A percentile compares a stretch with the other conserved stretches of the same genome.
Evolutionary conservation across 2,888 invertebrate species (phyloP).

Genomic region (Tiphia femorata): DNA sequence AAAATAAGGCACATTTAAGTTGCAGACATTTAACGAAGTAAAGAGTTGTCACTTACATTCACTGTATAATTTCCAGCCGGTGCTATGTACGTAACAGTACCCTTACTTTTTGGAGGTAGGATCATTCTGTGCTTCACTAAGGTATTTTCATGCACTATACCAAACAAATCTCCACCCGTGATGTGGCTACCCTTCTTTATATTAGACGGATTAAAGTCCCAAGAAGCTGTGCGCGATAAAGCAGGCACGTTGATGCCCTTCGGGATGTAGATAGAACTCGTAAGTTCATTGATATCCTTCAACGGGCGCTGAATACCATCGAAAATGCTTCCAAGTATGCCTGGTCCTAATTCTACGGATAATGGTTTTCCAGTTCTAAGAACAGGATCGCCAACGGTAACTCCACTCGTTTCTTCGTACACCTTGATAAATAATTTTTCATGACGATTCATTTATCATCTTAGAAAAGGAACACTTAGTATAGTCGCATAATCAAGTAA

Average conservation of each 20-base stretch:
- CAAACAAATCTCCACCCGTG: constrained; percentile 98
- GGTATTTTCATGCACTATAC: constrained; percentile 96
- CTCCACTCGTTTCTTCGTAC: constrained; percentile 96
- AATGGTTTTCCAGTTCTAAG: constrained; percentile 98
- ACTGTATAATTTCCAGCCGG: constrained; percentile 94
- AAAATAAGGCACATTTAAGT: background rate
- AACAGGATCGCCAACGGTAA: constrained; percentile 99
- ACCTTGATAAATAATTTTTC: constrained; percentile 72
- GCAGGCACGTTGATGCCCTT: constrained; percentile 98
- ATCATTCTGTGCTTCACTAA: constrained; percentile 97
- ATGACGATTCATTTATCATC: background rate
- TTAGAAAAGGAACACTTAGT: background rate
- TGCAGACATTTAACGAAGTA: constrained; percentile 1
- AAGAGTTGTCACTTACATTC: constrained; percentile 75
- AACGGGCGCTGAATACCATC: constrained; percentile 99
- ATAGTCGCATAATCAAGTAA: too few species aligned
- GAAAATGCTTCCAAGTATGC: constrained; percentile 99
- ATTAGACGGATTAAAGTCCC: constrained; percentile 93
- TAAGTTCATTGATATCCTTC: constrained; percentile 94
- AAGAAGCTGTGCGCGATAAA: constrained; percentile 82
- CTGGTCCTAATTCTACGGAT: constrained; percentile 98
- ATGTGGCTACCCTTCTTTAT: constrained; percentile 96
- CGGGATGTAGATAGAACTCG: constrained; percentile 98
- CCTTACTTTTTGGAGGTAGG: constrained; percentile 93
- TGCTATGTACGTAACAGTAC: constrained; percentile 96